Conservation (phyloP, 2,113 vertebrate species). For the Erinaceus europaeus region DNA sequence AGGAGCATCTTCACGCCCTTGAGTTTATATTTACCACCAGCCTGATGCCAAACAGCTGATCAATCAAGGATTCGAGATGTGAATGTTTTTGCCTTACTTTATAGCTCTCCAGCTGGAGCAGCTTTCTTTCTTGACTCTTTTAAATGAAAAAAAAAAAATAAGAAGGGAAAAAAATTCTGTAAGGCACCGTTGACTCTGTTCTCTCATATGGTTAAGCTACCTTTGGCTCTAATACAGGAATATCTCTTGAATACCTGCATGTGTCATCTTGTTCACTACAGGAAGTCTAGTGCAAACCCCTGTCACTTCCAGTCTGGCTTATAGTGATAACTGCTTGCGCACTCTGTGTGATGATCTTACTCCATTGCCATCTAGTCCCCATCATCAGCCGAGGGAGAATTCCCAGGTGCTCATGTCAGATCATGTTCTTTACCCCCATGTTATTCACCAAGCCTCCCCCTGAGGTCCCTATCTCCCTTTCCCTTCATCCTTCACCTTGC, state of each 20-base stretch:
- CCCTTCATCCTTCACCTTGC: rapidly evolving
- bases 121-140: neutral
- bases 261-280: neutral
- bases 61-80: neutral
- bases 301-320: neutral
- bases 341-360: neutral
- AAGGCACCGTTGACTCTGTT: neutral
- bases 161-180: neutral
- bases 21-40: neutral
- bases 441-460: neutral
- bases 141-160: neutral
- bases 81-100: neutral
- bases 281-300: neutral
- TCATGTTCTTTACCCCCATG: rapidly evolving
- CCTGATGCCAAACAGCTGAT: neutral
- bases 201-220: neutral
- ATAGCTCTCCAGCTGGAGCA: neutral
- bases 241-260: neutral
- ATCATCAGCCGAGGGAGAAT: neutral
- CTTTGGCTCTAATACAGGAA: neutral
- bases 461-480: neutral
- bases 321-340: neutral
- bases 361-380: neutral
- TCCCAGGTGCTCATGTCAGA: neutral
- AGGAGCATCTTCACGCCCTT: neutral